Conservation (phyloP, 2,113 vertebrate species). For the Lagopus muta region DNA sequence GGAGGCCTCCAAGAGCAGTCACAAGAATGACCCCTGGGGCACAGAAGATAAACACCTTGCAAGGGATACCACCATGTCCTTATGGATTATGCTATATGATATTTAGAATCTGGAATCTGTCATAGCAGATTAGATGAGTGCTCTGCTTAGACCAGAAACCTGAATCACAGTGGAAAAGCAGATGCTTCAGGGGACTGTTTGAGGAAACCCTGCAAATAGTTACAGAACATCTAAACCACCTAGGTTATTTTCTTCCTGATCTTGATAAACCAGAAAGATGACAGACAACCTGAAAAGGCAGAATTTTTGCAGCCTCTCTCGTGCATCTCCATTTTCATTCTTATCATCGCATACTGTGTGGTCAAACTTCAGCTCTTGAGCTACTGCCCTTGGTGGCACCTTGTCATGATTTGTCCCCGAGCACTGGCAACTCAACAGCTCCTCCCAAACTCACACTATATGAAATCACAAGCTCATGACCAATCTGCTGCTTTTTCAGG, state of each 20-base stretch:
- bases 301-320: neutral
- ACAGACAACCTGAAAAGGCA: neutral
- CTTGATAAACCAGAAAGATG: neutral
- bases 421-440: neutral
- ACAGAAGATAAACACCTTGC: neutral
- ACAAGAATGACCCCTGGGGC: neutral
- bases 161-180: neutral
- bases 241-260: neutral
- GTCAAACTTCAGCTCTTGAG: neutral
- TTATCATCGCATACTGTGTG: accelerated
- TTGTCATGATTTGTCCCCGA: neutral
- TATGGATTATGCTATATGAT: neutral
- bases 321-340: neutral
- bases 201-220: neutral
- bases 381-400: neutral
- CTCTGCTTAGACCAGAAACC: neutral
- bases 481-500: neutral
- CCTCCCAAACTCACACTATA: neutral
- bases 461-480: neutral
- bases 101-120: constrained; percentile 16
- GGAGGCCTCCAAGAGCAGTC: neutral
- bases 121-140: neutral
- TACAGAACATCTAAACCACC: neutral
- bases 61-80: neutral
- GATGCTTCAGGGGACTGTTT: neutral